A percentile compares a stretch with the other conserved stretches of the same genome.
Evolutionary conservation across 1,140 invertebrate species (phyloP).

Genomic region (Drosophila funebris): DNA sequence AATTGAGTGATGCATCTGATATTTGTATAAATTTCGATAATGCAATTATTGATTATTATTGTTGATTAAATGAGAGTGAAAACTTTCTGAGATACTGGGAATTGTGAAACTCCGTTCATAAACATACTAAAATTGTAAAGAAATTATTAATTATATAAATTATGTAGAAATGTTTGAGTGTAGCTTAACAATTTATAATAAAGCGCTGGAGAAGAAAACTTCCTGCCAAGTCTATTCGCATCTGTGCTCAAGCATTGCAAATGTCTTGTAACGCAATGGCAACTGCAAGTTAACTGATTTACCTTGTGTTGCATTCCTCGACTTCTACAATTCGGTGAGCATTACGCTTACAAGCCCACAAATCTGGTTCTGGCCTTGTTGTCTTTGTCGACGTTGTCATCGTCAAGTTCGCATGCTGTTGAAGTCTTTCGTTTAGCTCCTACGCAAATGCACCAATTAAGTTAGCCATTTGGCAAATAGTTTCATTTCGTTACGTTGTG

Average conservation of each 20-base stretch:
- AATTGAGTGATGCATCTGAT: not conserved
- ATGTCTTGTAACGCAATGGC: not conserved
- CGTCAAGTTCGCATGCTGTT: conserved; percentile 70
- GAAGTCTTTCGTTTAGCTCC: conserved; percentile 71
- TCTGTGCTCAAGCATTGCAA: not conserved
- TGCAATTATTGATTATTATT: not conserved
- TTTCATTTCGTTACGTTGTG: too few relatives aligned
- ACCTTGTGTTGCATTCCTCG: conserved; percentile 26
- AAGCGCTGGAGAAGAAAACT: too few relatives aligned
- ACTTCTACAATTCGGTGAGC: not conserved
- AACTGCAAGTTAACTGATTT: not conserved
- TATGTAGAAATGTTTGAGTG: too few relatives aligned
- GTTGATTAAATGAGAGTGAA: not conserved
- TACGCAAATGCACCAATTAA: conserved; percentile 60
- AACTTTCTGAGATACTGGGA: too few relatives aligned
- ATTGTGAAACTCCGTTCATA: not conserved
- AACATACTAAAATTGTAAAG: too few relatives aligned
- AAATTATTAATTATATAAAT: too few relatives aligned
- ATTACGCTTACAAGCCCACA: conserved; percentile 8
- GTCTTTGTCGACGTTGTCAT: conserved; percentile 13
- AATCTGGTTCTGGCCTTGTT: conserved; percentile 7
- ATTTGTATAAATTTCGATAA: not conserved
- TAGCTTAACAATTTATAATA: too few relatives aligned
- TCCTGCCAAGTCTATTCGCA: too few relatives aligned
- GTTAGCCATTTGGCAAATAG: not conserved